Evolutionary conservation across 2,888 invertebrate genomes (phyloP).

Genomic region (Chloroclystis v-ata): DNA sequence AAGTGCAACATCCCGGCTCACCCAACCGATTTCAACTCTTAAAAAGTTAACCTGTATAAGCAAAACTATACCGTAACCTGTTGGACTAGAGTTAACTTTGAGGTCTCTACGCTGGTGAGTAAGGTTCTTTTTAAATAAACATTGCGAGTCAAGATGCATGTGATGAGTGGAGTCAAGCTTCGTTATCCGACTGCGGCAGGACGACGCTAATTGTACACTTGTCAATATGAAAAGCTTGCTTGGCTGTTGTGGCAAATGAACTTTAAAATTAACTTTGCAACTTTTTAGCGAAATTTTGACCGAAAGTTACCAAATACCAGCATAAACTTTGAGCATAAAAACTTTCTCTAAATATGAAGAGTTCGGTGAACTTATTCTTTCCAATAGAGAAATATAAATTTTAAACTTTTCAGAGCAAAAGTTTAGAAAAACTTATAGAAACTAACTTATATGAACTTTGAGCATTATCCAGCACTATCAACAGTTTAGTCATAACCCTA

Average conservation of each 20-base stretch:
- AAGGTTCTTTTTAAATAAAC: constrained; percentile 40
- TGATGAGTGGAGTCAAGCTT: constrained; percentile 58
- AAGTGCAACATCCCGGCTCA: constrained; percentile 47
- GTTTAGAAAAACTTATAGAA: too few relatives aligned
- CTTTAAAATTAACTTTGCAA: not conserved
- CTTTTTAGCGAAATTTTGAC: too few relatives aligned
- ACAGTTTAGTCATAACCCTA: too few relatives aligned
- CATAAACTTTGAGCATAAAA: too few relatives aligned
- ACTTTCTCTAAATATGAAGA: too few relatives aligned
- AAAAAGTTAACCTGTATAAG: not conserved
- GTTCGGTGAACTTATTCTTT: too few relatives aligned
- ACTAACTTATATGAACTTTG: too few relatives aligned
- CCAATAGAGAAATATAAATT: too few relatives aligned
- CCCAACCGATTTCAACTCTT: constrained; percentile 23
- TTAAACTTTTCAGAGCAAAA: too few relatives aligned
- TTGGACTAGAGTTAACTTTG: constrained; percentile 20
- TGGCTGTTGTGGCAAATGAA: constrained; percentile 1
- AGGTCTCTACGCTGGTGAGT: not conserved
- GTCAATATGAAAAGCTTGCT: constrained; percentile 40
- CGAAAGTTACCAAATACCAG: too few relatives aligned
- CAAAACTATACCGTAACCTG: constrained; percentile 17
- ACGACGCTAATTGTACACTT: constrained; percentile 63
- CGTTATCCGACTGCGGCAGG: constrained; percentile 57
- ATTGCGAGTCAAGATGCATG: constrained; percentile 52
- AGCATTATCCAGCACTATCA: too few relatives aligned